phyloP scores from a whole-genome alignment of 2,113 vertebrate genomes.

The Sigmodon hispidus region DNA sequence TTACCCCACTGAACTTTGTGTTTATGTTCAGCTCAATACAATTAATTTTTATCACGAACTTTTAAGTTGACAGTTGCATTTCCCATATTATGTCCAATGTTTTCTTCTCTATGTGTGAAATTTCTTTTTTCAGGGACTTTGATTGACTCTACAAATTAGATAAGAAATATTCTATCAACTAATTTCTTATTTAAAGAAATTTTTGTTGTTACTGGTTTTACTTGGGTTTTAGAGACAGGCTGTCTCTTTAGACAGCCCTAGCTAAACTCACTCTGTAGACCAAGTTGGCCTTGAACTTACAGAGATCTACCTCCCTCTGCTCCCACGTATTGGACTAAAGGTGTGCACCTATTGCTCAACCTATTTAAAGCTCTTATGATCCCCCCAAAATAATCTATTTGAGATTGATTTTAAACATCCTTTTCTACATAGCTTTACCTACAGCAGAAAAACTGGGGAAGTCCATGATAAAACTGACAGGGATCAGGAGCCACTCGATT shows the following conservation, averaged over 20 bases:
- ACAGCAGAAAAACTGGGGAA: not conserved
- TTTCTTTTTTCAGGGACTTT: not conserved
- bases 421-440: not conserved
- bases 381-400: not conserved
- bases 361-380: not conserved
- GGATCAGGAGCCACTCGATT: not conserved
- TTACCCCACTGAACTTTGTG: not conserved
- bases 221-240: not conserved
- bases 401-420: not conserved
- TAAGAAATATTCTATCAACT: not conserved
- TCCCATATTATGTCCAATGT: not conserved
- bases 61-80: not conserved
- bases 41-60: not conserved
- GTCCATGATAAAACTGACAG: not conserved
- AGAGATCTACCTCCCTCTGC: too few species aligned
- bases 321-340: not conserved
- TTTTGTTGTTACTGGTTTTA: not conserved
- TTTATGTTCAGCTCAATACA: not conserved
- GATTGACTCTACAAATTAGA: not conserved
- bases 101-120: not conserved
- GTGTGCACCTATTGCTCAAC: not conserved
- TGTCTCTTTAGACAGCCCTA: too few species aligned
- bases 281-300: not conserved
- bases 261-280: not conserved
- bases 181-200: slow-evolving; percentile 26